phyloP scores from a whole-genome alignment of 2,888 invertebrate genomes.

The Tineola bisselliella region DNA sequence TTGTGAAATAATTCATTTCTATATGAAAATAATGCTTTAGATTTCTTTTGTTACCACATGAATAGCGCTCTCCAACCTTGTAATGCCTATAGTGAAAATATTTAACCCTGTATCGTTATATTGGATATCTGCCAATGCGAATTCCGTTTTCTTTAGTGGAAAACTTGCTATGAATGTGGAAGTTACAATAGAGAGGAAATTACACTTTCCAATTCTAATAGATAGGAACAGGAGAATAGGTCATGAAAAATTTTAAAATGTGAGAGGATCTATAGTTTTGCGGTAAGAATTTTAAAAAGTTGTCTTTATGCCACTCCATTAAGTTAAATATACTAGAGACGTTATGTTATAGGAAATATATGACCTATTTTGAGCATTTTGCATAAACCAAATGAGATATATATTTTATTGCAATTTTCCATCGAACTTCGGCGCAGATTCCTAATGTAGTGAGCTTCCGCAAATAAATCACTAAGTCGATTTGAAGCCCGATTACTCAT shows the following conservation, averaged over 20 bases:
- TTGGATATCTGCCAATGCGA: slow-evolving; percentile 8
- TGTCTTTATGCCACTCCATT: background rate
- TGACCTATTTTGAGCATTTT: too few relatives aligned
- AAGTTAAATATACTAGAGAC: too few relatives aligned
- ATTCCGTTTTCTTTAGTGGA: background rate
- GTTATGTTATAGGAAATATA: too few relatives aligned
- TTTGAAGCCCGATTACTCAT: slow-evolving; percentile 11
- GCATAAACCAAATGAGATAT: too few relatives aligned
- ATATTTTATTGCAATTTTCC: background rate
- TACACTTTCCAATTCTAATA: background rate
- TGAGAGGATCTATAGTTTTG: too few relatives aligned
- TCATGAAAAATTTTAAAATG: background rate
- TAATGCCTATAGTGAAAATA: slow-evolving; percentile 2
- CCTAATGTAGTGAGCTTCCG: slow-evolving; percentile 7
- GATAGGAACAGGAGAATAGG: background rate
- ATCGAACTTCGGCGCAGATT: background rate
- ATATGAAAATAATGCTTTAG: too few relatives aligned
- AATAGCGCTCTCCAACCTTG: background rate
- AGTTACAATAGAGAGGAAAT: background rate
- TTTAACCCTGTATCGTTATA: slow-evolving; percentile 2
- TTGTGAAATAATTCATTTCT: too few relatives aligned
- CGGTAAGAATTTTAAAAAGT: too few relatives aligned
- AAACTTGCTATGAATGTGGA: background rate
- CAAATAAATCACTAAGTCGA: slow-evolving; percentile 7
- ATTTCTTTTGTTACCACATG: background rate